Evolutionary conservation across 2,888 invertebrate species (phyloP), one percentile per base, ranked within the genome.

Genomic region (Coecobrya sp.): DNA sequence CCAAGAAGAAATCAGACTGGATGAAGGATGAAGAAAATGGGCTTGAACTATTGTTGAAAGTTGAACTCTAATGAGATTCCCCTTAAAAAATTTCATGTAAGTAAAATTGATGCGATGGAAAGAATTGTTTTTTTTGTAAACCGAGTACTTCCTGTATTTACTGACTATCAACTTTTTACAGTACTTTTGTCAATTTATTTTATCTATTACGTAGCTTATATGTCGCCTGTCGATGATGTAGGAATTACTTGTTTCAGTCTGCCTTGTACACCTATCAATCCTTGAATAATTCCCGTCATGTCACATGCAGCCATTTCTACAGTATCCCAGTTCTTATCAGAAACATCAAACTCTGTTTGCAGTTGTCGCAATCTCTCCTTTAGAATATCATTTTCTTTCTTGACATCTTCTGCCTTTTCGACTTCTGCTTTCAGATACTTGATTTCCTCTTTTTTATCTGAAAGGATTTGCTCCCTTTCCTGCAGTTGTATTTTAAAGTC

Each of bases 301-400:
- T 93, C 93, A 45, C 85, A 65, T 22, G 91, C 84, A n/a, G 85
- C 76, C 25, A 84, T 62, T 55, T 91, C 93, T 36, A 93, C 90
- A 8, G 70, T 76, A 52, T 91, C 90, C 93, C 90, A 91, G 16
- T 93, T 90, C 22, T 91, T 88, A n/a, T 91, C 91, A 2, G 91
- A 36, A 1, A 82, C 45, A 8, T 93, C 91, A 42, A 91, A 79
- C 25, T 93, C 90, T 7, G 76, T 82, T 49, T 89, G 89, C 13
- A 86, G 55, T 16, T 92, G 92, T 25, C 85, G 85, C 1, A 93
- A 55, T 13, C 93, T 79, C 59, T 93, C 91, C 30, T 90, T 93
- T 11, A 93, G 45, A 62, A 93, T 93, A 10, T 90, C 87, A 52
- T 87, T 87, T 25, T 92, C 92, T 49, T 92, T 84, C 36, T 79